A percentile compares a stretch with the other conserved stretches of the same genome.
These are phyloP conservation scores for Pandemis heparana DNA, from an alignment of 2,888 invertebrate genomes.

Conservation along the genomic window DNA sequence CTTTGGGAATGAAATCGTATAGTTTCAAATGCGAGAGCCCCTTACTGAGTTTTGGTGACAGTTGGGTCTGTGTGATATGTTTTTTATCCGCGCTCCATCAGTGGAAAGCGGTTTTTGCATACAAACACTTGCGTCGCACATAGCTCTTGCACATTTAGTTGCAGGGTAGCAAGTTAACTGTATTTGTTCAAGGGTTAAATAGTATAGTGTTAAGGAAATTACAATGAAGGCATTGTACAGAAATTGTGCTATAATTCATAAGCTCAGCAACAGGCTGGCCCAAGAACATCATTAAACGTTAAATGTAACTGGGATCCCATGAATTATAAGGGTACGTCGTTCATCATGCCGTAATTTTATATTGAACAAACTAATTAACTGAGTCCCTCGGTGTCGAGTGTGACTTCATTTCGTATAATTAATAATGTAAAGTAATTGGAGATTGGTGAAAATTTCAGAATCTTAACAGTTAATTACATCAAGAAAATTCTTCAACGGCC, in stretches of 20 bases:
- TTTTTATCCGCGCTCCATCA: no score
- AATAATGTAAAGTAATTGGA: neutral
- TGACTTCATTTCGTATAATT: constrained; percentile 21
- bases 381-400: constrained; percentile 2
- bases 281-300: constrained; percentile 24
- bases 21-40: no score
- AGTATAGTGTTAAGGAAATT: no score
- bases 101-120: no score
- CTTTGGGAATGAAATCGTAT: no score
- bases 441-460: neutral
- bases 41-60: no score
- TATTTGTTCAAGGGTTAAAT: neutral
- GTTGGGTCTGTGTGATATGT: no score
- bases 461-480: neutral
- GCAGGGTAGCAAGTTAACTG: neutral
- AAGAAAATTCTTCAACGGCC: neutral
- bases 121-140: no score
- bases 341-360: constrained; percentile 23
- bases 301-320: constrained; percentile 25
- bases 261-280: constrained; percentile 13
- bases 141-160: no score
- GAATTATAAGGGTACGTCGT: constrained; percentile 29
- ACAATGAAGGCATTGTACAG: no score
- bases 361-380: constrained; percentile 35
- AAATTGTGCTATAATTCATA: constrained; percentile 3